Conservation (phyloP, 2,797 vertebrate species). For the Uromys caudimaculatus region DNA sequence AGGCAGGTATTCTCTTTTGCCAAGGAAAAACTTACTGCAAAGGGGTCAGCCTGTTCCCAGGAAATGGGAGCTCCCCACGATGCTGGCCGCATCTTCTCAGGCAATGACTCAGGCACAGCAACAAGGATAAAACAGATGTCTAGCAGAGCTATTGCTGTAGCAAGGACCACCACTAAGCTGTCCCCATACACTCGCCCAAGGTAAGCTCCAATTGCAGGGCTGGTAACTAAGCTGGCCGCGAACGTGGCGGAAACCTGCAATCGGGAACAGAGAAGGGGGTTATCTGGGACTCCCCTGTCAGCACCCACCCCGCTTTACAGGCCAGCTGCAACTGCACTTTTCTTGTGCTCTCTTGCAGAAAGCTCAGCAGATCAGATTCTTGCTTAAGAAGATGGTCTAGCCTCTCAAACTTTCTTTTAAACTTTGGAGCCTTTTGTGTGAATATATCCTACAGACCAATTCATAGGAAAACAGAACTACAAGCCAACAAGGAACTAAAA, state of each 20-base stretch:
- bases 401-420: slow-evolving; percentile 18
- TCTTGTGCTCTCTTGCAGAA: background rate
- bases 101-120: slow-evolving; percentile 92
- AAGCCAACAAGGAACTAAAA: background rate
- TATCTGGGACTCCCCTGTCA: background rate
- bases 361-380: background rate
- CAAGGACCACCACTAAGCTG: slow-evolving; percentile 92
- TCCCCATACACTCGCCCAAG: slow-evolving; percentile 92
- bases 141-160: slow-evolving; percentile 92
- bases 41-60: slow-evolving; percentile 94
- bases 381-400: background rate
- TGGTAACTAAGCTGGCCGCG: slow-evolving; percentile 92
- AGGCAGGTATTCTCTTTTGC: background rate
- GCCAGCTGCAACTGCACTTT: background rate
- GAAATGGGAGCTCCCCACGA: slow-evolving; percentile 94
- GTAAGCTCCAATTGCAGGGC: slow-evolving; percentile 93
- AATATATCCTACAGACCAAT: background rate
- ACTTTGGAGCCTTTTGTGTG: background rate
- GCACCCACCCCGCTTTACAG: background rate
- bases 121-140: slow-evolving; percentile 94
- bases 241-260: slow-evolving; percentile 93
- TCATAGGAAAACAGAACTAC: background rate
- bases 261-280: background rate
- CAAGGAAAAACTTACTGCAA: slow-evolving; percentile 88
- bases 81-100: slow-evolving; percentile 93